Base-by-base conservation (phyloP, 2,113 vertebrate species). In the Myanophis thanlyinensis region DNA sequence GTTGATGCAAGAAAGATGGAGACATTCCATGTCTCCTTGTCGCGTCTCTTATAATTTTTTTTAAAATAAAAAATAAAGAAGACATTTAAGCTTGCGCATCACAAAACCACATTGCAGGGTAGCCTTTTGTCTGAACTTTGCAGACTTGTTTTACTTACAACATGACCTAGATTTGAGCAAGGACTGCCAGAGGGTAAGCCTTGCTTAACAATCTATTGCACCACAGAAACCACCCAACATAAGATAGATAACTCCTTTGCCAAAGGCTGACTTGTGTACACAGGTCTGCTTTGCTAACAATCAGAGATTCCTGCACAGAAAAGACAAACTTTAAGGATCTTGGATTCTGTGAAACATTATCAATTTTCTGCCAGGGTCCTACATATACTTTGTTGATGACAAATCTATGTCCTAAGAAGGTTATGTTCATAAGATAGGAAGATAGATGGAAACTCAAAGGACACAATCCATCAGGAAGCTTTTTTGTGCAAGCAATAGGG, bases 141-240 rank as follows among this genome's bases (percentile, higher is more conserved):
- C 96, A 95, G 95, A 96, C 97, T 96, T 96, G 95, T 97, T 97
- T 94, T 95, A 96, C 96, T 95, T 93, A 96, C 27, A 95, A 94
- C 90, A 0, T 91, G 93, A 91, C 95, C 96, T 91, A 96, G 96
- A 95, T 97, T 95, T 93, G 88, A 96, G 94, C 93, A 91, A 93
- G 95, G 93, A 97, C 89, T 94, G 97, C 96, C 96, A 96, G 96
- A 97, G 95, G 96, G 96, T 93, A 96, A 95, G 93, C 95, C 93
- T 92, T 94, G 93, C 1, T 51, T 95, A 95, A 92, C 90, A 90
- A 4, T 35, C 93, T 93, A 94, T 97, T 96, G 96, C 96, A 96
- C 95, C 96, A 97, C 94, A 96, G 96, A 97, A 97, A 97, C 96
- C 97, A 97, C 97, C 96, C 96, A 96, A 90, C 94, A 94, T 95